Evolutionary conservation across 2,113 vertebrate species (phyloP), one percentile per base, ranked within the genome.

Genomic region (Pontoporia blainvillei): DNA sequence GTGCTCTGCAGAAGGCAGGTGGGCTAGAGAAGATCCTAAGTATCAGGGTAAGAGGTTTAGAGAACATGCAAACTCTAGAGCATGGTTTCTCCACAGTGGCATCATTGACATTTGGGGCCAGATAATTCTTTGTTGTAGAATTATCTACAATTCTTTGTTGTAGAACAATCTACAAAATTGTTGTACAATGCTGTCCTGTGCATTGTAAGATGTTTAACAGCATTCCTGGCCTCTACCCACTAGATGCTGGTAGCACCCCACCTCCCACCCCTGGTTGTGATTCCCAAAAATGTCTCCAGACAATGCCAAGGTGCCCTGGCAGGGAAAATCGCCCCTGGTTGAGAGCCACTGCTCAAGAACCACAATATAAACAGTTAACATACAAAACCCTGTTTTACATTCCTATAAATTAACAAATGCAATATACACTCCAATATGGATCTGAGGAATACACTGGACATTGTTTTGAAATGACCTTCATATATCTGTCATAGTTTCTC

Each of bases 291-390:
- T 3, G 25, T 82, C 76, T 94, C 72, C 75, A 67, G 64, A 79
- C 66, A 75, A 17, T 71, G 41, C 31, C 59, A 66, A 82, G 86
- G 46, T 46, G n/a, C 79, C 88, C 49, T 64, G 10, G 73, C n/a
- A 95, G 46, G 86, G 44, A 67, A 71, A 89, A 86, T 4, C 6
- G 17, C 6, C n/a, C 41, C 64, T 73, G 13, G 69, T 52, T 92
- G 79, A 94, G 52, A 96, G 86, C 39, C 81, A 87, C 49, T 94
- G 54, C 59, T 97, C 79, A 92, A 64, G 79, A 94, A 85, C n/a
- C 89, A 95, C 52, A 87, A 61, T 18, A 34, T 81, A 46, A 86
- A 90, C 21, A 52, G 21, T 36, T 86, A 59, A 61, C 20, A 39
- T 44, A 92, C 12, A 67, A 46, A 86, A 89, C 12, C 94, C 13